Evolutionary conservation across 2,797 vertebrate species (phyloP), one percentile per base, ranked within the genome.

Genomic region (Neomorphus geoffroyi): DNA sequence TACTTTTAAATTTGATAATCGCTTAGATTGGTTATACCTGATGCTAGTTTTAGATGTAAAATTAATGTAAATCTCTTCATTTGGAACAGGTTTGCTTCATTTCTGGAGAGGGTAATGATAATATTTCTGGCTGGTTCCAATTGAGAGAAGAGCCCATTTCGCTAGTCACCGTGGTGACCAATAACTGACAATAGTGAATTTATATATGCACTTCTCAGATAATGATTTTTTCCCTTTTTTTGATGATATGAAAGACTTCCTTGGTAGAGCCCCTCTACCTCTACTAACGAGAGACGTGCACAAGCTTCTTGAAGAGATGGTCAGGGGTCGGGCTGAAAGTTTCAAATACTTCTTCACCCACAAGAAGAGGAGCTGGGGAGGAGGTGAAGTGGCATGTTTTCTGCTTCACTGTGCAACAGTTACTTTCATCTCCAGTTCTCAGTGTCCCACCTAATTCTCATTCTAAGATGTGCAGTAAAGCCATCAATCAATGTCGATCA

Each of bases 241-340:
- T 28, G 46, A 12, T 41, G 4, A 8, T 5, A 6, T 39, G 17
- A 84, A 9, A 11, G 24, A 33, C 8, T n/a, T 50, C 9, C 14
- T 50, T 35, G 24, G 10, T 56, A 82, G 24, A 66, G 7, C 13
- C 7, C 14, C 11, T 48, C 10, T 48, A 10, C 27, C 6, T 77
- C 19, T n/a, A 0, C 22, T 46, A 54, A 23, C 50, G 69, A 33
- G 17, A n/a, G 0, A 13, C 54, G 4, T 10, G 9, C 8, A 5
- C 18, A 6, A 10, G 17, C 30, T 70, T 67, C 41, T 60, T 60
- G 17, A 82, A 85, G 46, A 50, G 8, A 4, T 18, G 10, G 10
- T 11, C 22, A 23, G 72, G 9, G 9, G 6, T 80, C 26, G 5
- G 45, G 32, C 56, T 80, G 43, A 37, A 80, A 50, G 17, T 35